These are phyloP conservation scores for Hippocampus comes DNA, from an alignment of 2,113 vertebrate species.

Conservation along the genomic window DNA sequence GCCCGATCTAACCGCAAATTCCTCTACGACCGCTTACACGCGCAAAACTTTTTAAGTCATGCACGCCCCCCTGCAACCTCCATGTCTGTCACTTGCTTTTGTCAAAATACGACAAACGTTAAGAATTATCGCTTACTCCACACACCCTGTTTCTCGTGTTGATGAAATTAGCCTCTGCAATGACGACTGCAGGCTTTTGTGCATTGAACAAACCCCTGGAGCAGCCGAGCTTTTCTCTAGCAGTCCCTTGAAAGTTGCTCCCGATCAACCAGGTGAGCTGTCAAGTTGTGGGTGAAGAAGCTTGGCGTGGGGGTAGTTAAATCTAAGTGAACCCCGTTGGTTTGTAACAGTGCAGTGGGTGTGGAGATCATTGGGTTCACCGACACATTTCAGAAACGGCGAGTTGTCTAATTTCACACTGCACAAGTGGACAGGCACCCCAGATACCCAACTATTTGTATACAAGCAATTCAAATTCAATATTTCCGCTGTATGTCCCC, in stretches of 20 bases:
- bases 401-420: neutral
- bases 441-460: too few relatives aligned
- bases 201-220: too few relatives aligned
- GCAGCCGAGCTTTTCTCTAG: neutral
- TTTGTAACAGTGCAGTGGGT: too few relatives aligned
- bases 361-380: neutral
- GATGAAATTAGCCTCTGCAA: neutral
- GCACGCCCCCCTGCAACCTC: too few relatives aligned
- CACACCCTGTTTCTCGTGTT: too few relatives aligned
- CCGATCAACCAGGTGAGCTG: too few relatives aligned
- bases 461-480: neutral
- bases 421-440: too few relatives aligned
- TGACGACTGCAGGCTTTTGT: neutral
- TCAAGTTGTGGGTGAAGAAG: neutral
- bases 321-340: neutral
- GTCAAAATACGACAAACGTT: too few relatives aligned
- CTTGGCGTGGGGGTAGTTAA: neutral
- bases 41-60: too few relatives aligned
- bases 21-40: neutral
- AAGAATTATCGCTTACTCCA: too few relatives aligned
- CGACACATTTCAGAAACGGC: neutral
- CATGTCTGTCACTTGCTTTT: too few relatives aligned
- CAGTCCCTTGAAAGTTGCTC: neutral
- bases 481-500: neutral
- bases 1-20: neutral